Conservation (phyloP, 2,113 vertebrate genomes). For the Python bivittatus region DNA sequence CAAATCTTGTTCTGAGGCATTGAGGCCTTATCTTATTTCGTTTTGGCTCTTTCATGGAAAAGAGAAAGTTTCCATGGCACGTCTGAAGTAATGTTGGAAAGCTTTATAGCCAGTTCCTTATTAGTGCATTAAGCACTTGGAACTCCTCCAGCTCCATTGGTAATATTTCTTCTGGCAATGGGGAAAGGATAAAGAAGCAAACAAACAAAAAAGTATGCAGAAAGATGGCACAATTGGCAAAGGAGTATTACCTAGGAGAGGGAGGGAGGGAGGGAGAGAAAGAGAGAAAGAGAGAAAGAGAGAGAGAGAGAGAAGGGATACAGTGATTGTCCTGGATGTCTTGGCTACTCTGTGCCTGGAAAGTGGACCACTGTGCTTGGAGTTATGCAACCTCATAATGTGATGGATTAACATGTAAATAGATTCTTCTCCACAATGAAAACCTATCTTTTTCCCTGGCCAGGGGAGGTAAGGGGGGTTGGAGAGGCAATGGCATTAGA, state of each 20-base stretch:
- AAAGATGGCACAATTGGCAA: conserved; percentile 53
- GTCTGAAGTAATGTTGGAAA: conserved; percentile 41
- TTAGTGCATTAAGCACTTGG: conserved; percentile 39
- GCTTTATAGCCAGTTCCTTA: conserved; percentile 37
- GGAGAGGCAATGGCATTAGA: neutral
- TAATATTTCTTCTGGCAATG: conserved; percentile 51
- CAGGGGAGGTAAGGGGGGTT: neutral
- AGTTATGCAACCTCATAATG: conserved; percentile 13
- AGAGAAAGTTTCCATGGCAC: conserved; percentile 44
- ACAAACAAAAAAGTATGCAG: conserved; percentile 33
- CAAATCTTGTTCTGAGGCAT: conserved; percentile 1
- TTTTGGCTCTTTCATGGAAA: conserved; percentile 23
- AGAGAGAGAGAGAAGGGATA: neutral
- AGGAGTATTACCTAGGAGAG: neutral
- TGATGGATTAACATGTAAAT: conserved; percentile 18
- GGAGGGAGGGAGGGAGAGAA: too few species aligned
- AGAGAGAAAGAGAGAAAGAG: neutral
- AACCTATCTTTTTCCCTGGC: neutral
- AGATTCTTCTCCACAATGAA: neutral
- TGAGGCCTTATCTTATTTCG: conserved; percentile 25
- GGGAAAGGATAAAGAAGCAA: conserved; percentile 32
- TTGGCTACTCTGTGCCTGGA: conserved; percentile 4
- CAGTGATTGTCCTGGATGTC: neutral
- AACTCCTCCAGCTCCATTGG: conserved; percentile 36
- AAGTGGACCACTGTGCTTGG: neutral